Base-by-base conservation (phyloP, 2,888 invertebrate genomes). In the Cantharis flavilabris region DNA sequence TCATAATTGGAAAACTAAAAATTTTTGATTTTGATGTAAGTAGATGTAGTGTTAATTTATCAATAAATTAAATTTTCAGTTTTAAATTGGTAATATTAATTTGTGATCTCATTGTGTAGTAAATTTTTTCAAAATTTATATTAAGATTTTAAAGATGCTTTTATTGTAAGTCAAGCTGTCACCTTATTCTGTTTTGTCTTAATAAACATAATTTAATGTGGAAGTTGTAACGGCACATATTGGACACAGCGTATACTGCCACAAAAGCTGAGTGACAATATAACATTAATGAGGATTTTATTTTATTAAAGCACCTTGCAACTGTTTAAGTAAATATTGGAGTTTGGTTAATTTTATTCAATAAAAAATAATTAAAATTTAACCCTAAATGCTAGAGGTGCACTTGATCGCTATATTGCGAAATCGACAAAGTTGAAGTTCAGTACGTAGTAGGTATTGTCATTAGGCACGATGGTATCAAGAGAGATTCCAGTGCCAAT, bases 401-500 rank as follows among this genome's bases (percentile, higher is more conserved):
- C 49, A 49, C n/a, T 49, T n/a, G n/a, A 49, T 49, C 49, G 49
- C n/a, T 49, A 49, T 49, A 49, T 49, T 49, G 49, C 49, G 7
- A 49, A 49, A 49, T 49, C 49, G 65, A 23, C 23, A 23, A 67
- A 23, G 79, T 76, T 62, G 16, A 70, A 70, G 33, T 70, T 73
- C 64, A 18, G 62, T 70, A 73, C 69, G n/a, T 49, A n/a, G 49
- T 49, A 49, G 49, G 69, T 63, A 69, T 73, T 63, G 62, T 69
- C 69, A 69, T 70, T 69, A 49, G 64, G 70, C 75, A 70, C 28
- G 28, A 28, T 69, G 63, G 69, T 69, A 70, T 62, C 64, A 70
- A 70, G 23, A 23, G 64, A 33, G 70, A 63, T 75, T 71, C 65
- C 30, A 16, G 62, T 28, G 63, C 69, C 62, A 74, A 74, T 74